Evolutionary conservation across 2,797 vertebrate genomes (phyloP), one percentile per base, ranked within the genome.

Genomic region (Lateolabrax maculatus): DNA sequence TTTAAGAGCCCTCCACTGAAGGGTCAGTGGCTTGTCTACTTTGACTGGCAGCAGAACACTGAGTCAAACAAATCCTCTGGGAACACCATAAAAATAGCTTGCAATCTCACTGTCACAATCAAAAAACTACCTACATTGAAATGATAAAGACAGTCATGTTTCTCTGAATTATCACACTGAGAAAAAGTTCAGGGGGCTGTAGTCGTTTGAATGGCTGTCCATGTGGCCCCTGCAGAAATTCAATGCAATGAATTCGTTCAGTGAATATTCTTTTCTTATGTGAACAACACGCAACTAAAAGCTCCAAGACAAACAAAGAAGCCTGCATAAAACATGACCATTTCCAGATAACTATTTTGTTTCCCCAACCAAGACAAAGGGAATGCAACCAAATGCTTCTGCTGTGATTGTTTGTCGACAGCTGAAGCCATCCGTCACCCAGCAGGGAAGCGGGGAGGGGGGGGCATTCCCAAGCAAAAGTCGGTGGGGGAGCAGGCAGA

Each of bases 391-490:
- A 94, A 95, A 95, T 93, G 90, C 91, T 89, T 89, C 81, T 80
- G 81, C 87, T 82, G 85, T 71, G 92, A 92, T 92, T 93, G 91
- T 93, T 93, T 85, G 86, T 91, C 84, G 86, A 94, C 94, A 95
- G 95, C 94, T 95, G 94, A 94, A 92, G 86, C 89, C 79, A 90
- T 94, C 91, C 83, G 87, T 95, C 93, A 95, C 93, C 84, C 94
- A 90, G 90, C 90, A 73, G 91, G 94, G 87, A 76, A 70, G 86
- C 41, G 36, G 85, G 87, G 85, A 73, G 82, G 69, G 64, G 82
- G 88, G 75, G 84, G 85, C 80, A 83, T 89, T 92, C 87, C 80
- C 91, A 90, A 82, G 88, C 68, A 77, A 69, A 74, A 79, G 78
- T 69, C 41, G 16, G 74, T 23, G 85, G 86, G 87, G 86, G 91